Evolutionary conservation across 2,888 invertebrate genomes (phyloP), one percentile per base, ranked within the genome.

Genomic region (Matsumyia berberina): DNA sequence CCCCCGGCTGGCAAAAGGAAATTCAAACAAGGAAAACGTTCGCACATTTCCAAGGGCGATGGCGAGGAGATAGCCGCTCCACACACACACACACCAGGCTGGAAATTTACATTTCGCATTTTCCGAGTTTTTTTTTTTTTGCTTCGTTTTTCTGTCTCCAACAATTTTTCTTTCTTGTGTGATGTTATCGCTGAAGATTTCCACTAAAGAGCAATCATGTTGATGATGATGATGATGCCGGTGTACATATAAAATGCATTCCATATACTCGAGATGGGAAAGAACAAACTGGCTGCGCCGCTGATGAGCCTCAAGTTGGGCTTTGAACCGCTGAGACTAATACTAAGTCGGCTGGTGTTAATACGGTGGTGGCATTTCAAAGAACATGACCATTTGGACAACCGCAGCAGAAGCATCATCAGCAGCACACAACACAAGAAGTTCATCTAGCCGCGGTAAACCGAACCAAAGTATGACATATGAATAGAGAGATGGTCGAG

Each of bases 161-260:
- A 53, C 80, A 70, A 72, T 85, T 85, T 85, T 80, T 85, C 80
- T 85, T 80, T 74, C 64, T 66, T 66, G 58, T 39, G 80, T 67
- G 85, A 85, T 85, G 80, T 85, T 85, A 80, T 85, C 85, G 85
- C 74, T 62, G 31, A 53, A 85, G 85, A 85, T 85, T 85, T 85
- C 80, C 66, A 76, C 85, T 85, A 85, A 85, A 85, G 74, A 80
- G 85, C 85, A 76, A 80, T 85, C 80, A 85, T 85, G 85, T 72
- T 85, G 85, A 85, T 85, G 85, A 80, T 85, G 81, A 73, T 69
- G 82, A 62, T 79, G 83, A 58, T 37, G 74, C 49, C 55, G 58
- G 39, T 31, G 85, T 85, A 80, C 80, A 80, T 60, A 80, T 39
- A 74, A 74, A 80, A 85, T 85, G 80, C 80, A 85, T 85, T 80